Evolutionary conservation across 2,113 vertebrate genomes (phyloP).

Genomic region (Ornithorhynchus anatinus): DNA sequence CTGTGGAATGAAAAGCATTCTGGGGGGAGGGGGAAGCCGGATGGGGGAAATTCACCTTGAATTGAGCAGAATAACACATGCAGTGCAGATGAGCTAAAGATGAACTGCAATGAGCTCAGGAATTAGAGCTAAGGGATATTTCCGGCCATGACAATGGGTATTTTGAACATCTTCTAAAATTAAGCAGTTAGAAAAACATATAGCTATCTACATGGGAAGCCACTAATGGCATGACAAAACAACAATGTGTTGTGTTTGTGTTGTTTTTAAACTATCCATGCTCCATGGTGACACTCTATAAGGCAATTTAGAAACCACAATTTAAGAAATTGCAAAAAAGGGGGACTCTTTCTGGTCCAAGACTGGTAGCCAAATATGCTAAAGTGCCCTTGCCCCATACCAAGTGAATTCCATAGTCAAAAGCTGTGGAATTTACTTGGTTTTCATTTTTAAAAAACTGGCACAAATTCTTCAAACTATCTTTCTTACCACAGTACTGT

Average conservation of each 20-base stretch:
- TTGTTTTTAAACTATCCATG: not conserved
- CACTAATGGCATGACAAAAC: no score
- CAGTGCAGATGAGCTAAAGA: not conserved
- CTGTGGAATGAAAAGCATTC: not conserved
- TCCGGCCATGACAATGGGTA: not conserved
- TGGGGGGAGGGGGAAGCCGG: no score
- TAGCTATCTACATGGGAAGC: not conserved
- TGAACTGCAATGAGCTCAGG: not conserved
- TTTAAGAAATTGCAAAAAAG: not conserved
- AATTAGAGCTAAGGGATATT: no score
- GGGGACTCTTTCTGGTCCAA: not conserved
- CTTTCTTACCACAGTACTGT: not conserved
- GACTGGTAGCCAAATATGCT: not conserved
- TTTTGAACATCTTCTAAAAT: not conserved
- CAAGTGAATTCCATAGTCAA: not conserved
- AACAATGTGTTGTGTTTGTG: not conserved
- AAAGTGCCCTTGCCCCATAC: not conserved
- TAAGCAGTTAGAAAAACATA: not conserved
- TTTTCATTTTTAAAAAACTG: no score
- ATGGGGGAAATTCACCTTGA: not conserved
- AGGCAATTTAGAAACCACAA: not conserved
- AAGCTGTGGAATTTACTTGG: not conserved
- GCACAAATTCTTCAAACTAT: rapidly evolving
- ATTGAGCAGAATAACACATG: not conserved
- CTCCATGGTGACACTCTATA: not conserved